A percentile compares a stretch with the other conserved stretches of the same genome.
Conservation (phyloP, 2,113 vertebrate genomes). For the Clarias macrocephalus region DNA sequence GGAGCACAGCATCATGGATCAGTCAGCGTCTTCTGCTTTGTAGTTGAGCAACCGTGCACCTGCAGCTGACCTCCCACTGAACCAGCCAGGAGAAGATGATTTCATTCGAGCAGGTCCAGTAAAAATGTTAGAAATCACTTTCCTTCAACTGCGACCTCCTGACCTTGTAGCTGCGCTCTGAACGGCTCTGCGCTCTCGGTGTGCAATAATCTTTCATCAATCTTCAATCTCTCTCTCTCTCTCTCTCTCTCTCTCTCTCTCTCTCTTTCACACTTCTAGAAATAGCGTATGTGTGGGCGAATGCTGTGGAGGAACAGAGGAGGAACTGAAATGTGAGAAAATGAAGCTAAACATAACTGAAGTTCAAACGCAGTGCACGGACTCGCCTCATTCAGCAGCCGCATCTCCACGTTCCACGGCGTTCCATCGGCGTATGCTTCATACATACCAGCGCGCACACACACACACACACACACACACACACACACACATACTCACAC, state of each 20-base stretch:
- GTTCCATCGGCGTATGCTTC: neutral
- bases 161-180: neutral
- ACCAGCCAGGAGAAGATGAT: neutral
- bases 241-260: constrained; percentile 61
- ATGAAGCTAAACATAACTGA: constrained; percentile 64
- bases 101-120: constrained; percentile 18
- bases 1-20: neutral
- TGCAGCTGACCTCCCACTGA: neutral
- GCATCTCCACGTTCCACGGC: neutral
- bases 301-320: constrained; percentile 45
- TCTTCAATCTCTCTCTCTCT: neutral
- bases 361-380: constrained; percentile 25
- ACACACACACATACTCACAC: neutral
- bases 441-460: neutral
- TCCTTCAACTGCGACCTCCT: neutral
- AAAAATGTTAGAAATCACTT: neutral
- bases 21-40: neutral
- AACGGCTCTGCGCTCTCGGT: neutral
- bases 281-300: constrained; percentile 63
- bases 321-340: constrained; percentile 57
- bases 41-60: neutral
- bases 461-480: constrained; percentile 10
- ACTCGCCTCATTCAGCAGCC: neutral
- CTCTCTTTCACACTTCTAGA: constrained; percentile 56
- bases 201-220: constrained; percentile 21